Evolutionary conservation across 2,113 vertebrate species (phyloP).

Genomic region (Nestor notabilis): DNA sequence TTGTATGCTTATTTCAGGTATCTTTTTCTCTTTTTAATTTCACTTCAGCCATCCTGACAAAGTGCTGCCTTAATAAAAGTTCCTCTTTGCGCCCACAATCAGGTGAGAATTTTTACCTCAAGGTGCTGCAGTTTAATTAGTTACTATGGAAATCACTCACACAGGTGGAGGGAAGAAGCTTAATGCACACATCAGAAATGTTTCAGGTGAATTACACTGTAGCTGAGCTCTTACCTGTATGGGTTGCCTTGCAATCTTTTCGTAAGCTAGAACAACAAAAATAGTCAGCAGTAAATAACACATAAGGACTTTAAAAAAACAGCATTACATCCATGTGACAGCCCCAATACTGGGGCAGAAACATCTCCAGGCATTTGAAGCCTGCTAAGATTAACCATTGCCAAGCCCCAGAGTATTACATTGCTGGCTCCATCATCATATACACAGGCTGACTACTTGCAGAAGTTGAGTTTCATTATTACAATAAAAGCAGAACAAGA

Average conservation of each 20-base stretch:
- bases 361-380: background rate
- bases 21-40: background rate
- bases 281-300: background rate
- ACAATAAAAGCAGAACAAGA: background rate
- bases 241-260: slow-evolving; percentile 93
- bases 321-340: background rate
- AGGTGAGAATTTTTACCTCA: background rate
- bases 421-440: background rate
- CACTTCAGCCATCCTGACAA: background rate
- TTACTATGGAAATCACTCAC: background rate
- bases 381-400: background rate
- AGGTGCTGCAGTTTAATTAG: background rate
- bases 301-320: background rate
- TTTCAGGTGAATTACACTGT: background rate
- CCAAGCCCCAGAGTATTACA: background rate
- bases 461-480: background rate
- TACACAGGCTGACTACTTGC: background rate
- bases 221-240: slow-evolving; percentile 79
- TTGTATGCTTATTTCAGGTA: background rate
- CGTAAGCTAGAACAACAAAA: slow-evolving; percentile 80
- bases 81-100: background rate
- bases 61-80: background rate
- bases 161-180: background rate
- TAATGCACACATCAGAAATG: background rate
- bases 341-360: background rate